Evolutionary conservation across 2,888 invertebrate species (phyloP).

Genomic region (Cyclophora punctaria): DNA sequence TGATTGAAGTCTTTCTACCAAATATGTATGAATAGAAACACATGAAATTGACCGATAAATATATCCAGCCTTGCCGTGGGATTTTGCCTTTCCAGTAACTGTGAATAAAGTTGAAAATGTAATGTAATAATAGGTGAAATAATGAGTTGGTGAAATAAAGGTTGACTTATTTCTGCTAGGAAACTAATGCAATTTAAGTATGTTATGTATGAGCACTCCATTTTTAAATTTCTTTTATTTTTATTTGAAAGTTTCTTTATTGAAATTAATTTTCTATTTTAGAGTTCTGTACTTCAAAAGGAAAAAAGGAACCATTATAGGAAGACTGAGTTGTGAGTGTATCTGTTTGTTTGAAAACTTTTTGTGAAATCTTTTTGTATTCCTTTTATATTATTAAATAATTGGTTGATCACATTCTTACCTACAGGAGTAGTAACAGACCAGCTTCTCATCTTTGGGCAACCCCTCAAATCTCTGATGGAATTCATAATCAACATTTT

Average conservation of each 20-base stretch:
- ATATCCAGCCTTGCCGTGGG: conserved; percentile 97
- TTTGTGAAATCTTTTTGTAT: too few relatives aligned
- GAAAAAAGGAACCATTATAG: too few relatives aligned
- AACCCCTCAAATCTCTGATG: conserved; percentile 88
- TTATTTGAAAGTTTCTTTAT: too few relatives aligned
- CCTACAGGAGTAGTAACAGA: conserved; percentile 96
- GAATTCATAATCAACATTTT: conserved; percentile 87
- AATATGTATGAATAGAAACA: conserved; percentile 97
- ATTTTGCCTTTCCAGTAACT: conserved; percentile 95
- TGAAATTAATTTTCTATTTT: too few relatives aligned
- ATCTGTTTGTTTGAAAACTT: too few relatives aligned
- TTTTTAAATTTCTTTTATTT: too few relatives aligned
- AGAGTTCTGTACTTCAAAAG: too few relatives aligned
- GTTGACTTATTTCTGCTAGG: background rate
- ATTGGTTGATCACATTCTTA: conserved; percentile 49
- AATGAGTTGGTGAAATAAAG: too few relatives aligned
- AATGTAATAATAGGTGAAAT: background rate
- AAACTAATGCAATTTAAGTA: too few relatives aligned
- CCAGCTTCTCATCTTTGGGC: conserved; percentile 95
- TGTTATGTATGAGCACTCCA: too few relatives aligned
- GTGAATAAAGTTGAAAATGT: conserved; percentile 27
- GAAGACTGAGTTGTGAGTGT: too few relatives aligned
- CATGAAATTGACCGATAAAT: conserved; percentile 95
- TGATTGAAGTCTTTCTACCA: conserved; percentile 90
- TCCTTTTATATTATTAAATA: too few relatives aligned